Evolutionary conservation across 2,113 vertebrate genomes (phyloP).

Genomic region (Hypanus sabinus): DNA sequence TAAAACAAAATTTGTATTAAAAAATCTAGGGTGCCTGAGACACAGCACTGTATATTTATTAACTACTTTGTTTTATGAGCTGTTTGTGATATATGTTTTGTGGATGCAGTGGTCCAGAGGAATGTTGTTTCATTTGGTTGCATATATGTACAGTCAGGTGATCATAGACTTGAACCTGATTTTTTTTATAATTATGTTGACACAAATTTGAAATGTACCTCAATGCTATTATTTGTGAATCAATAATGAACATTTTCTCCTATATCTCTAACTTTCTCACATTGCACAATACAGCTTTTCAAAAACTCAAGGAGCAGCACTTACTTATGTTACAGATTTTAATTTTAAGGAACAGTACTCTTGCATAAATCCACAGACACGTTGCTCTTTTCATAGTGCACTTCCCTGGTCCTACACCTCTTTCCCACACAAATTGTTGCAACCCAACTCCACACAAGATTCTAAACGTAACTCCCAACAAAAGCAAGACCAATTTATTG

Average conservation of each 20-base stretch:
- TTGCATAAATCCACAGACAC: not conserved
- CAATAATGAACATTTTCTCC: not conserved
- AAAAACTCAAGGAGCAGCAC: not conserved
- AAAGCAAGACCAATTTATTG: not conserved
- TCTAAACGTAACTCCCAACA: not conserved
- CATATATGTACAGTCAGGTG: too few species aligned
- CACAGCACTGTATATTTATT: too few species aligned
- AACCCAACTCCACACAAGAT: not conserved
- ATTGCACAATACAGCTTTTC: not conserved
- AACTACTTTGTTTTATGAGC: too few species aligned
- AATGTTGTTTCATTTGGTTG: too few species aligned
- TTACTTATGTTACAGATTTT: not conserved
- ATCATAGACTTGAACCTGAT: too few species aligned
- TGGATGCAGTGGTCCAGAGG: too few species aligned
- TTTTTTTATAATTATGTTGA: not conserved
- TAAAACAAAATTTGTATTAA: too few species aligned
- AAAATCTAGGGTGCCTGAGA: too few species aligned
- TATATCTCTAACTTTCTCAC: not conserved
- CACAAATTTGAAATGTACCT: not conserved
- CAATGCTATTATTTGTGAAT: not conserved
- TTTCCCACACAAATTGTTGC: not conserved
- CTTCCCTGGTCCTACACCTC: too few species aligned
- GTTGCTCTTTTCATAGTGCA: too few species aligned
- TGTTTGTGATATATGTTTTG: too few species aligned
- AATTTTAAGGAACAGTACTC: not conserved